Conservation (phyloP, 1,140 invertebrate species). For the Piezodorus guildinii region DNA sequence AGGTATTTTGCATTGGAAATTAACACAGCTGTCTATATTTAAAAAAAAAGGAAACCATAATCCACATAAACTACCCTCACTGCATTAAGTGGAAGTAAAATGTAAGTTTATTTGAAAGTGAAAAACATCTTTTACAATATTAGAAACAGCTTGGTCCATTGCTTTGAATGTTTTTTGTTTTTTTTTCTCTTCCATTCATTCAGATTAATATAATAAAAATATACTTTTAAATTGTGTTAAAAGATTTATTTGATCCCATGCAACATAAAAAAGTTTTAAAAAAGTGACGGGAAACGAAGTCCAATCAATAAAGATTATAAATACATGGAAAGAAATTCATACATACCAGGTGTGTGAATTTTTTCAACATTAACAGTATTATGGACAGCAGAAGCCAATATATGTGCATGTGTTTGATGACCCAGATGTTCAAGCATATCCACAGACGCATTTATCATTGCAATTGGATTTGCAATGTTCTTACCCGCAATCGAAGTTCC, state of each 20-base stretch:
- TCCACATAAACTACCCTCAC: no score
- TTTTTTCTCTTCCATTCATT: neutral
- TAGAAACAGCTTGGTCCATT: neutral
- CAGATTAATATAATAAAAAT: neutral
- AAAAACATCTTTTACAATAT: neutral
- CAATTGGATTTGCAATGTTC: conserved; percentile 95
- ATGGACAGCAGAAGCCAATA: conserved; percentile 63
- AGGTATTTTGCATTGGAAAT: no score
- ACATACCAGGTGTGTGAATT: conserved; percentile 54
- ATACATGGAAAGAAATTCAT: neutral
- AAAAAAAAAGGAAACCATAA: no score
- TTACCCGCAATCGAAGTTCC: conserved; percentile 85
- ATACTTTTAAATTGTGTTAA: neutral
- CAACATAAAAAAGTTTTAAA: no score
- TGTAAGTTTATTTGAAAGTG: neutral
- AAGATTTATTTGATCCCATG: no score
- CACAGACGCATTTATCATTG: conserved; percentile 83
- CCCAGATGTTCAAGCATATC: conserved; percentile 88
- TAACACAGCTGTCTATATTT: no score
- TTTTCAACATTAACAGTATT: conserved; percentile 74
- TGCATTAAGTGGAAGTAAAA: no score
- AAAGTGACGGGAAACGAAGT: neutral
- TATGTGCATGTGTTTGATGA: conserved; percentile 63
- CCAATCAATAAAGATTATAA: neutral
- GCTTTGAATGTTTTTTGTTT: neutral